A percentile compares a stretch with the other conserved stretches of the same genome.
Conservation (phyloP, 2,797 vertebrate genomes). For the Lepilemur ruficaudatus region DNA sequence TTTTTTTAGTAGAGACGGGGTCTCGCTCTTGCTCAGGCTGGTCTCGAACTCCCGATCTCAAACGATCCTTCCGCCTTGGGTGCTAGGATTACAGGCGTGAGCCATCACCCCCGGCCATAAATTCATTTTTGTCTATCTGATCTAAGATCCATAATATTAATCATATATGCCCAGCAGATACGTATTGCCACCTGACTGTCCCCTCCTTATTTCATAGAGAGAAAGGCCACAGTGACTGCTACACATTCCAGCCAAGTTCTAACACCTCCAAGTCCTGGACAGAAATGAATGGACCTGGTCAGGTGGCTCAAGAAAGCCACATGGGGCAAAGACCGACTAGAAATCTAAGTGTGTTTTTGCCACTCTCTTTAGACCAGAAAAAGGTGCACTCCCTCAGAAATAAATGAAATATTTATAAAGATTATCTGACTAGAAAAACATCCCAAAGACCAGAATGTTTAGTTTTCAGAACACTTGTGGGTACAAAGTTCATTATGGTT, state of each 20-base stretch:
- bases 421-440: slow-evolving; percentile 36
- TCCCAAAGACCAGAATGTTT: slow-evolving; percentile 7
- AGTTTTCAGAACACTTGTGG: neutral
- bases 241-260: neutral
- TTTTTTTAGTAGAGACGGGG: too few relatives aligned
- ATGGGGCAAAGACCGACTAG: neutral
- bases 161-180: neutral
- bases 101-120: too few relatives aligned
- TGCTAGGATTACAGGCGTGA: too few relatives aligned
- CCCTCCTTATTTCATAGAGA: neutral
- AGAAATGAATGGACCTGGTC: neutral
- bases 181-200: neutral
- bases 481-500: slow-evolving; percentile 26
- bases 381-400: neutral
- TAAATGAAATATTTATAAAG: slow-evolving; percentile 5
- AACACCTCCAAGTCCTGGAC: neutral
- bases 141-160: neutral
- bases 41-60: too few relatives aligned
- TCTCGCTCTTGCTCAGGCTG: too few relatives aligned
- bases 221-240: neutral
- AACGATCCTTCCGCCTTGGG: too few relatives aligned
- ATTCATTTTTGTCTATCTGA: neutral
- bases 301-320: neutral
- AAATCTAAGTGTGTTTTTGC: neutral
- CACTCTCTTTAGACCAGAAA: neutral